Evolutionary conservation across 2,888 invertebrate genomes (phyloP), one percentile per base, ranked within the genome.

Genomic region (Chymomyza amoena): DNA sequence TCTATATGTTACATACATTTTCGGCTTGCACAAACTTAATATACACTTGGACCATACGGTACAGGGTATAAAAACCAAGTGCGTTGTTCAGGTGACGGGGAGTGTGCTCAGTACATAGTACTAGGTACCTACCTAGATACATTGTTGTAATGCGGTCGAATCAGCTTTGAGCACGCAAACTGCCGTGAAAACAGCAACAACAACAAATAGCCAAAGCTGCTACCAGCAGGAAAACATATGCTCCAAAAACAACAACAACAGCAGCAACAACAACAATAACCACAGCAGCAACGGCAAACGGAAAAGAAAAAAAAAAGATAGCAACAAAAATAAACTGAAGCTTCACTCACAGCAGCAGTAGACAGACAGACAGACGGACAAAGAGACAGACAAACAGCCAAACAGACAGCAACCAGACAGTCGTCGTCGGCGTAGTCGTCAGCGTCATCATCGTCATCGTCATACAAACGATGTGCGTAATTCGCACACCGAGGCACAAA

Each of bases 211-310:
- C 69, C 61, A 28, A 28, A 68, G 56, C 68, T 73, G 51, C 67
- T 67, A 57, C 39, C 54, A 16, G 54, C 59, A 79, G 77, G 76
- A 83, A 83, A 89, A 82, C 89, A 83, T 84, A 89, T 81, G 84
- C 81, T 76, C 59, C 61, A 39, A 59, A 72, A 69, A 56, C 63
- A 75, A 68, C 69, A 67, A 68, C 68, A 63, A 57, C 16, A 54
- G 65, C 61, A 60, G 61, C 50, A 56, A 9, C 32, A 64, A 67
- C 71, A 69, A 61, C 32, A 32, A 54, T n/a, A n/a, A 63, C 50
- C 59, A 9, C 32, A 64, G 68, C 71, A 69, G 62, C 32, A 32
- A 54, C 65, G 15, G 13, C 18, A 64, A 18, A 32, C 56, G 20
- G 20, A n/a, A 18, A 18, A 20, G 16, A 51, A 57, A 54, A 73